phyloP scores from a whole-genome alignment of 2,113 vertebrate species.

The Pseudopodoces humilis region DNA sequence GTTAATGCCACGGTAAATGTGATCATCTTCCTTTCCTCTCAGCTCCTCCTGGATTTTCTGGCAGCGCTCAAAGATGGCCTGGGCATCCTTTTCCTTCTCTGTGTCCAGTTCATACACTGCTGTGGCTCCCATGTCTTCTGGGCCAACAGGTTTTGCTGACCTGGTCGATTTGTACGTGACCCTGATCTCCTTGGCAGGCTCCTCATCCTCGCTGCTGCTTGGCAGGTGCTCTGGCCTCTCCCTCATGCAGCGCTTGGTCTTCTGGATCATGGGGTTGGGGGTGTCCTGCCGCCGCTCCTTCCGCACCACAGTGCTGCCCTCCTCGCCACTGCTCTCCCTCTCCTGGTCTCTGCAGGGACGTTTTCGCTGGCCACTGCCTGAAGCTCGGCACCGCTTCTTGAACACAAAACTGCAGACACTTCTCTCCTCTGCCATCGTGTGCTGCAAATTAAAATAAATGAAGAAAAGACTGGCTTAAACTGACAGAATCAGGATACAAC shows the following conservation, averaged over 20 bases:
- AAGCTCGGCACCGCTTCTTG: constrained; percentile 77
- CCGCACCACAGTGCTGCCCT: constrained; percentile 73
- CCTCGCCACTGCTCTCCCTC: constrained; percentile 54
- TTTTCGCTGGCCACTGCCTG: constrained; percentile 71
- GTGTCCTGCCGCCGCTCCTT: constrained; percentile 70
- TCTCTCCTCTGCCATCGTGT: background rate
- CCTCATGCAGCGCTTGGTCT: constrained; percentile 71
- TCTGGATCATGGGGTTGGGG: constrained; percentile 90
- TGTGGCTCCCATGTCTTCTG: background rate
- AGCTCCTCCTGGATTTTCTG: constrained; percentile 74
- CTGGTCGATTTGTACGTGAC: constrained; percentile 89
- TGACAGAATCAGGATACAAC: background rate
- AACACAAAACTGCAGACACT: constrained; percentile 81
- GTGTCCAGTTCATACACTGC: background rate
- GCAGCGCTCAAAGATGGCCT: background rate
- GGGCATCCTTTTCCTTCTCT: background rate
- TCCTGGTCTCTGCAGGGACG: constrained; percentile 43
- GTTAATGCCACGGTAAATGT: constrained; percentile 95
- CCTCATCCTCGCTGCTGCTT: constrained; percentile 78
- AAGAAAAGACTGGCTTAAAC: background rate
- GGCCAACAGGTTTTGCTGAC: constrained; percentile 61
- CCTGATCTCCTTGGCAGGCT: constrained; percentile 69
- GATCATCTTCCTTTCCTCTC: constrained; percentile 93
- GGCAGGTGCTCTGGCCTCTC: constrained; percentile 61
- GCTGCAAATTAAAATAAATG: background rate